phyloP scores from a whole-genome alignment of 2,113 vertebrate genomes.

The Apus apus region DNA sequence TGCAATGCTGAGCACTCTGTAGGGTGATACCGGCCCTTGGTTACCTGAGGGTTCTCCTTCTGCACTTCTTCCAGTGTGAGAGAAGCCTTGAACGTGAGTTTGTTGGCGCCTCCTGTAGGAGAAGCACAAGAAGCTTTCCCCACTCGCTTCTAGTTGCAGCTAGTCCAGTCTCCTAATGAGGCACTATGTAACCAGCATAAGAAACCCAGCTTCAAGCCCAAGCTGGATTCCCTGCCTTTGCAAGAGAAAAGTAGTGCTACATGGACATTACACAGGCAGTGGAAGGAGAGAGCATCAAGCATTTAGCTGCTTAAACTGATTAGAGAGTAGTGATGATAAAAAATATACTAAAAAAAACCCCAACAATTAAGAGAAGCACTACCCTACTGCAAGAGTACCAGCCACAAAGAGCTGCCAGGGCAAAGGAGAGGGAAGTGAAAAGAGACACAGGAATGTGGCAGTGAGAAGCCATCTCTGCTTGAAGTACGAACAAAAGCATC shows the following conservation, averaged over 20 bases:
- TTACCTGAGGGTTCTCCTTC: constrained; percentile 79
- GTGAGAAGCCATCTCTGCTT: background rate
- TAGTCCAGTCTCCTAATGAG: background rate
- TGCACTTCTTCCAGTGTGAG: constrained; percentile 84
- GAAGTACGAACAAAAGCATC: background rate
- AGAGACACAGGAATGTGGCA: background rate
- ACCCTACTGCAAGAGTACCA: background rate
- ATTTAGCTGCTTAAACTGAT: background rate
- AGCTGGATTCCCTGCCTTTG: background rate
- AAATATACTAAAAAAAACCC: background rate
- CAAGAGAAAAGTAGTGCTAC: background rate
- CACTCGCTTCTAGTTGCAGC: background rate
- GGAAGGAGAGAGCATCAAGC: background rate
- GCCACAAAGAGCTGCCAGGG: background rate
- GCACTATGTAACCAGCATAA: background rate
- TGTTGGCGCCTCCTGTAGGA: constrained; percentile 80
- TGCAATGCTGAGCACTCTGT: constrained; percentile 82
- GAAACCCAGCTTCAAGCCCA: background rate
- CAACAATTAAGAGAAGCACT: background rate
- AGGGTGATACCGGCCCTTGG: constrained; percentile 81
- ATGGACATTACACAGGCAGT: background rate
- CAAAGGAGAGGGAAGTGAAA: background rate
- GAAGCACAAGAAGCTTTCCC: background rate
- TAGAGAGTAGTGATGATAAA: background rate
- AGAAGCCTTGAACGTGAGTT: constrained; percentile 82